Percentiles rank a stretch among this genome's conserved stretches.
Evolutionary conservation across 2,797 vertebrate genomes (phyloP).

Genomic region (Hoplostethus atlanticus): DNA sequence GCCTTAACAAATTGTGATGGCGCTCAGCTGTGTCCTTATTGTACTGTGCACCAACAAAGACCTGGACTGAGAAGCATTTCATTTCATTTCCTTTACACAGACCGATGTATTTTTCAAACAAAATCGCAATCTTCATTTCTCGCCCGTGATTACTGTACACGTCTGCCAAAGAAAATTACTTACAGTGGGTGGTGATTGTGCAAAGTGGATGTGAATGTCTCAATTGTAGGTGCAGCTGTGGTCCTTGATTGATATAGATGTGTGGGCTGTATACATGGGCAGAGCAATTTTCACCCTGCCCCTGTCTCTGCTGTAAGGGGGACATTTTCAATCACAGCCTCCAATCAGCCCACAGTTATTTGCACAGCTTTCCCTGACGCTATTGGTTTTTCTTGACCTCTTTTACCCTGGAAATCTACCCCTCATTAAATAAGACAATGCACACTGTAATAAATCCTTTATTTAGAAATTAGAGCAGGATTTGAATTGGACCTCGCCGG

Average conservation of each 20-base stretch:
- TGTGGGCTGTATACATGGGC: constrained; percentile 41
- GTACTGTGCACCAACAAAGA: neutral
- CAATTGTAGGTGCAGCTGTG: constrained; percentile 54
- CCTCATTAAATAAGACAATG: constrained; percentile 12
- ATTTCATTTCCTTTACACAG: constrained; percentile 14
- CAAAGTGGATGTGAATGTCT: constrained; percentile 56
- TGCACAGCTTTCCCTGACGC: neutral
- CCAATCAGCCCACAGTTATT: constrained; percentile 39
- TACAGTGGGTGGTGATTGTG: constrained; percentile 33
- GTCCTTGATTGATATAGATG: constrained; percentile 65
- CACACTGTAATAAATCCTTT: constrained; percentile 14
- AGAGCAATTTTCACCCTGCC: constrained; percentile 48
- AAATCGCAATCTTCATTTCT: constrained; percentile 15
- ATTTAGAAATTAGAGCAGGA: constrained; percentile 1
- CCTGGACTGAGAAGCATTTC: constrained; percentile 4
- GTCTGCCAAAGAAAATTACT: constrained; percentile 31
- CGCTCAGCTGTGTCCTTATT: constrained; percentile 1
- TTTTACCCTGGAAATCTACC: constrained; percentile 21
- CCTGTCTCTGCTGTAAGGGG: constrained; percentile 25
- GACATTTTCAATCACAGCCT: constrained; percentile 61
- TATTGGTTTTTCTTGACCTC: constrained; percentile 12
- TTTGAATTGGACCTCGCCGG: neutral
- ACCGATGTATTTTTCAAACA: constrained; percentile 33
- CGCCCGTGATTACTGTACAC: constrained; percentile 15
- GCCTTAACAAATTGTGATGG: constrained; percentile 11